These are phyloP conservation scores for Lagopus muta DNA, from an alignment of 2,113 vertebrate genomes.

Conservation along the genomic window DNA sequence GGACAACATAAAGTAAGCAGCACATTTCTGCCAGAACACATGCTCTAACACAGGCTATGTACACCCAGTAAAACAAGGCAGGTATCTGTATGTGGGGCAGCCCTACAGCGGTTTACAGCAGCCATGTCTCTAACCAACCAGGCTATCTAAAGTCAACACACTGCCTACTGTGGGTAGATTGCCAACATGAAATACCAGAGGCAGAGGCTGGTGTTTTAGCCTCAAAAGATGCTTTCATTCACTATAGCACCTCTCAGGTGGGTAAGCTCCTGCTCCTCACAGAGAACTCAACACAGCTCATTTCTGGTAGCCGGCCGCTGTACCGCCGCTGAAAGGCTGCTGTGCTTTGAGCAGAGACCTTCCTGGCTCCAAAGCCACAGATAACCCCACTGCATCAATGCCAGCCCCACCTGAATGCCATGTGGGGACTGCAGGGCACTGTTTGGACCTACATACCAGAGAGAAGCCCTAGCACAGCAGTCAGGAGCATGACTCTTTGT, in stretches of 20 bases:
- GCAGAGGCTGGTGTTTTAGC: background rate
- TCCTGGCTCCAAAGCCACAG: background rate
- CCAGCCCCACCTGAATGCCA: background rate
- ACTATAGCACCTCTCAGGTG: background rate
- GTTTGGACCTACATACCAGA: background rate
- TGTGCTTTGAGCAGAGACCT: rapidly evolving
- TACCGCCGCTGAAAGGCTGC: background rate
- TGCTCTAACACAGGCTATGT: background rate
- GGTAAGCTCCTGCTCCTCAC: background rate
- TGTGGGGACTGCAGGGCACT: background rate
- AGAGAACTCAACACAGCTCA: background rate
- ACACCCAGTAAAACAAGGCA: background rate
- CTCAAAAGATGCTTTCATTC: background rate
- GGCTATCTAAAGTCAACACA: background rate
- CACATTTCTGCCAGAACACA: background rate
- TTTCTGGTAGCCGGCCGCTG: background rate
- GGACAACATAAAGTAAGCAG: background rate
- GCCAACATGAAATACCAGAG: background rate
- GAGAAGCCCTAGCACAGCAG: background rate
- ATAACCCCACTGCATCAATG: rapidly evolving
- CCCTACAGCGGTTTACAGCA: too few species aligned
- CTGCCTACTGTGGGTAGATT: background rate
- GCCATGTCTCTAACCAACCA: too few species aligned
- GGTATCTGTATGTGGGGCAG: too few species aligned
- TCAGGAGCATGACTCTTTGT: background rate